phyloP scores from a whole-genome alignment of 2,888 invertebrate species.

The Imbricaverruca yamaguchii region DNA sequence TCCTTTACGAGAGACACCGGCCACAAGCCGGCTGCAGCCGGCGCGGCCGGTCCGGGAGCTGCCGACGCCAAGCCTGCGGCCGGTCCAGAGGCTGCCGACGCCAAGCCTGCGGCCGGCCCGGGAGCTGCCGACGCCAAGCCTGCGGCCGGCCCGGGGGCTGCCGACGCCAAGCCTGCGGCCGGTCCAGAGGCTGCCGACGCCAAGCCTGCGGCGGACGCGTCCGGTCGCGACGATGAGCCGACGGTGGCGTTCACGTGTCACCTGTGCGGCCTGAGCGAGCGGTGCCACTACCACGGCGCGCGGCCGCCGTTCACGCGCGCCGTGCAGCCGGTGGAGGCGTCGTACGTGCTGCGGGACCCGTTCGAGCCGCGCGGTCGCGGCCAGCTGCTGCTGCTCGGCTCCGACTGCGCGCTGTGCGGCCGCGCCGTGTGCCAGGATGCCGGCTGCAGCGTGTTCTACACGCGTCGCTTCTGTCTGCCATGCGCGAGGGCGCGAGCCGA shows the following conservation, averaged over 20 bases:
- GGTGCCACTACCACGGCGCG: constrained; percentile 65
- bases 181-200: too few species aligned
- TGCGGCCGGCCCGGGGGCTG: too few species aligned
- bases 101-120: too few species aligned
- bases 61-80: too few species aligned
- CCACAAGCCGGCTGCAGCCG: too few species aligned
- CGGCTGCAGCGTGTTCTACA: constrained; percentile 72
- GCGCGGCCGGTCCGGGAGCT: too few species aligned
- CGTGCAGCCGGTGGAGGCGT: constrained; percentile 55
- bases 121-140: too few species aligned
- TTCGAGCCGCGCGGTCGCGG: constrained; percentile 59
- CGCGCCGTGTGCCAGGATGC: constrained; percentile 61
- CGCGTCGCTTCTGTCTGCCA: constrained; percentile 59
- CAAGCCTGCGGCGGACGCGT: too few species aligned
- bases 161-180: too few species aligned
- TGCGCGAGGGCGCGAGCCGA: constrained; percentile 56
- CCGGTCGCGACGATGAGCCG: background rate
- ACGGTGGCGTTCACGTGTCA: constrained; percentile 53
- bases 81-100: too few species aligned
- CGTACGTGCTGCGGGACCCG: constrained; percentile 76
- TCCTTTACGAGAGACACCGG: too few species aligned
- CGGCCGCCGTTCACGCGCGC: constrained; percentile 64
- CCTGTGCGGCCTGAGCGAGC: constrained; percentile 58
- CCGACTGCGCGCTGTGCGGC: constrained; percentile 62
- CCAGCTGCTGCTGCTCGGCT: constrained; percentile 68